Evolutionary conservation across 2,113 vertebrate genomes (phyloP), one percentile per base, ranked within the genome.

Genomic region (Machaerirhynchus nigripectus): DNA sequence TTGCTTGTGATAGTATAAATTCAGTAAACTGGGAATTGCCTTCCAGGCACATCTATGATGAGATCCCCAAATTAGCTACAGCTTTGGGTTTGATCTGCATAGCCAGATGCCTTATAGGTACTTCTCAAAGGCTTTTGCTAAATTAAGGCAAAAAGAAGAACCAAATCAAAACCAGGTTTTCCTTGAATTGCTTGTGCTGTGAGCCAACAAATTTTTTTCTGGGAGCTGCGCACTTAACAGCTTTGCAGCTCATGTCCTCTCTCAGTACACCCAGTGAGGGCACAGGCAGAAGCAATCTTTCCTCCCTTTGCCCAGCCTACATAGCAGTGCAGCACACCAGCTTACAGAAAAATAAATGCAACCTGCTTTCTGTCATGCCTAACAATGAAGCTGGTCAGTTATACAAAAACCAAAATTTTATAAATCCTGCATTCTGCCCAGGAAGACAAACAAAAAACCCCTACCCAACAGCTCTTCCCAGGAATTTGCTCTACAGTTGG

Each of bases 301-400:
- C 23, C 35, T 77, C 19, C 13, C 24, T 78, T 67, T 12, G 4
- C 30, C 9, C 69, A 64, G 47, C 7, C 52, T 23, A 15, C 0
- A 0, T 27, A 20, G 49, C 71, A 84, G 9, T 0, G 0, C 39
- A 71, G 20, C 1, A 0, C 24, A 78, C 15, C 33, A 64, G 15
- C 17, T 47, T 44, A 39, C 35, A 37, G 39, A 15, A 44, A 44
- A 84, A 74, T 10, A 73, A 92, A 81, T 20, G 16, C 50, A 90
- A 27, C 4, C 5, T 61, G n/a, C 42, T 16, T 84, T 74, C 52
- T 90, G 13, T 39, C 53, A 79, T 0, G 1, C 26, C 13, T 73
- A 46, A 59, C 17, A 57, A 64, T 6, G 22, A 85, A 56, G 24
- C 3, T 26, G 26, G 9, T 49, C 42, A 81, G 5, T 56, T 53